Percentiles rank a stretch among this genome's conserved stretches.
phyloP scores from a whole-genome alignment of 2,888 invertebrate species.

The Lathronympha strigana region DNA sequence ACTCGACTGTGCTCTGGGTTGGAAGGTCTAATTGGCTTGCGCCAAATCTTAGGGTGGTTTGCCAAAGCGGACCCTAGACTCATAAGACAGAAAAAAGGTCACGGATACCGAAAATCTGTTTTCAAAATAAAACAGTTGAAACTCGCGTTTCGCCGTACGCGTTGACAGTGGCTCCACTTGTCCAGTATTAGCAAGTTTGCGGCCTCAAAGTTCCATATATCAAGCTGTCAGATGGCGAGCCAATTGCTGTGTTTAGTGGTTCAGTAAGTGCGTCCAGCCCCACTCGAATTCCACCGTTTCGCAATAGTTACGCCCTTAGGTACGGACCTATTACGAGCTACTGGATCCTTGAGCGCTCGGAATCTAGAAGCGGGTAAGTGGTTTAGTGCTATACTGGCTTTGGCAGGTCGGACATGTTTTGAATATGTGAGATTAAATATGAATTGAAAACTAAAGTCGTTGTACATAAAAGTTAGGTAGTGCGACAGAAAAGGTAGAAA shows the following conservation, averaged over 20 bases:
- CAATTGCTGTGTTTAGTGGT: slow-evolving; percentile 74
- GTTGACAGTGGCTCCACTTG: slow-evolving; percentile 10
- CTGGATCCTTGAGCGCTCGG: slow-evolving; percentile 76
- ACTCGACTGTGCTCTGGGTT: too few species aligned
- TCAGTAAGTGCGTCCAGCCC: slow-evolving; percentile 68
- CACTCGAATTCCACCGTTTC: slow-evolving; percentile 69
- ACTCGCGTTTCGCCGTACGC: neutral
- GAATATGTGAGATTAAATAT: slow-evolving; percentile 6
- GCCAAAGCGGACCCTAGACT: too few species aligned
- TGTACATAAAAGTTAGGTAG: too few species aligned
- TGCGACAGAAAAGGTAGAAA: too few species aligned
- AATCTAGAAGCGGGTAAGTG: slow-evolving; percentile 49
- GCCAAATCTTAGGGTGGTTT: too few species aligned
- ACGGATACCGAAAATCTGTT: too few species aligned
- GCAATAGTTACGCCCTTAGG: slow-evolving; percentile 72
- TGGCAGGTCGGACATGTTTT: neutral
- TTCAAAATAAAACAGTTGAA: neutral
- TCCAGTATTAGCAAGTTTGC: slow-evolving; percentile 41
- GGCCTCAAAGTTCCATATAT: slow-evolving; percentile 68
- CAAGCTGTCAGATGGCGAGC: slow-evolving; percentile 76
- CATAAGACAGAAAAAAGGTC: neutral
- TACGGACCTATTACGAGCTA: slow-evolving; percentile 79
- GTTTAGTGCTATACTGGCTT: slow-evolving; percentile 25
- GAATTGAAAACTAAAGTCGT: too few species aligned
- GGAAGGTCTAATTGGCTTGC: too few species aligned